phyloP scores from a whole-genome alignment of 2,797 vertebrate genomes.

The Myiotriccus ornatus region DNA sequence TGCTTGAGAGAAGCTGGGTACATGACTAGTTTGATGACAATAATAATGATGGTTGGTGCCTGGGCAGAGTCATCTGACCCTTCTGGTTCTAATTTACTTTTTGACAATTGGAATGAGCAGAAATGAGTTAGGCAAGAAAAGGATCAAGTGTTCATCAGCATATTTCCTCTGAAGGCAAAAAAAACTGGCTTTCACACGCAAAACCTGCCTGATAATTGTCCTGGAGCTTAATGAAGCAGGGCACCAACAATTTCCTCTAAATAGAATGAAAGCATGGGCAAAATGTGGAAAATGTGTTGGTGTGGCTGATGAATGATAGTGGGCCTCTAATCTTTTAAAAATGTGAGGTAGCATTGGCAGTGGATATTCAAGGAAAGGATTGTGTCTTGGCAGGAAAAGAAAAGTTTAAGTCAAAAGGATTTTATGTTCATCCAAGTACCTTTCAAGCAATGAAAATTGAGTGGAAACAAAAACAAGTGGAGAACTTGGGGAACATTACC shows the following conservation, averaged over 20 bases:
- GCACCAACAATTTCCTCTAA: neutral
- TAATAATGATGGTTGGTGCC: conserved; percentile 49
- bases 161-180: neutral
- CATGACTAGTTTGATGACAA: conserved; percentile 54
- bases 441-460: neutral
- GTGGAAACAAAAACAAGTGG: neutral
- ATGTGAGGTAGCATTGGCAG: neutral
- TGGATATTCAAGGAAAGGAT: neutral
- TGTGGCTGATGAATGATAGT: neutral
- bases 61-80: conserved; percentile 16
- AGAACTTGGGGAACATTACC: neutral
- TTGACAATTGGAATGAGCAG: conserved; percentile 35
- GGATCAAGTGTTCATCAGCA: neutral
- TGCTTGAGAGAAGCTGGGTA: conserved; percentile 54
- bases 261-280: neutral
- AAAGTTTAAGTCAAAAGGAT: neutral
- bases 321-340: neutral
- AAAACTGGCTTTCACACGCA: neutral
- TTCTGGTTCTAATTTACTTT: conserved; percentile 58
- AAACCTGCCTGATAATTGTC: neutral
- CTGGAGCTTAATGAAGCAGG: neutral
- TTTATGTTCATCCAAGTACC: neutral
- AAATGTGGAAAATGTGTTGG: neutral
- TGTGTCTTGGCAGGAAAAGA: neutral
- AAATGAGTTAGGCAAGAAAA: conserved; percentile 18